phyloP scores from a whole-genome alignment of 2,888 invertebrate genomes.

The Pachymerium ferrugineum region DNA sequence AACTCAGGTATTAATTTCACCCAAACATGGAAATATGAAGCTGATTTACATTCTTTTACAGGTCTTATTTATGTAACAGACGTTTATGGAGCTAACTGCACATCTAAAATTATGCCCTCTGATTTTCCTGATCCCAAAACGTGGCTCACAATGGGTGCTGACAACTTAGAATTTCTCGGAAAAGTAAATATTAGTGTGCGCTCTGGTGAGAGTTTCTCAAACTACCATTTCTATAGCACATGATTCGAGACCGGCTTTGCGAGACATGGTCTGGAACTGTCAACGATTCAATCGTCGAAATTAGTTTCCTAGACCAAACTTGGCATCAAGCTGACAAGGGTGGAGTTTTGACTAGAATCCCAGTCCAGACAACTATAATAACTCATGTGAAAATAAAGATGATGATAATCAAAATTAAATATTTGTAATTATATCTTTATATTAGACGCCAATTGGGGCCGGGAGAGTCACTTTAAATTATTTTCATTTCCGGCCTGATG shows the following conservation, averaged over 20 bases:
- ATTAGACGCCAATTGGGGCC: neutral
- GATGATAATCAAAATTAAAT: neutral
- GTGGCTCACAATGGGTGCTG: neutral
- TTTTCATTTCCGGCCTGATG: neutral
- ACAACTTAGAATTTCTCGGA: neutral
- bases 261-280: neutral
- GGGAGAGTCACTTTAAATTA: neutral
- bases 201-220: neutral
- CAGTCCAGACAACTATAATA: neutral
- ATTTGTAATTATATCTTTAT: neutral
- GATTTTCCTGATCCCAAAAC: neutral
- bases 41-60: neutral
- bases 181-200: neutral
- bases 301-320: neutral
- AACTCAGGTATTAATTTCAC: neutral
- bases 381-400: neutral
- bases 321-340: neutral
- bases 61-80: neutral
- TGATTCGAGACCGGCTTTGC: neutral
- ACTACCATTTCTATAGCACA: neutral
- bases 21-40: neutral
- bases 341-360: neutral
- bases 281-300: neutral
- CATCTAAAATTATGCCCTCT: neutral
- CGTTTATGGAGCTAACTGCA: neutral